phyloP scores from a whole-genome alignment of 2,113 vertebrate species.

The Cichladusa arquata region DNA sequence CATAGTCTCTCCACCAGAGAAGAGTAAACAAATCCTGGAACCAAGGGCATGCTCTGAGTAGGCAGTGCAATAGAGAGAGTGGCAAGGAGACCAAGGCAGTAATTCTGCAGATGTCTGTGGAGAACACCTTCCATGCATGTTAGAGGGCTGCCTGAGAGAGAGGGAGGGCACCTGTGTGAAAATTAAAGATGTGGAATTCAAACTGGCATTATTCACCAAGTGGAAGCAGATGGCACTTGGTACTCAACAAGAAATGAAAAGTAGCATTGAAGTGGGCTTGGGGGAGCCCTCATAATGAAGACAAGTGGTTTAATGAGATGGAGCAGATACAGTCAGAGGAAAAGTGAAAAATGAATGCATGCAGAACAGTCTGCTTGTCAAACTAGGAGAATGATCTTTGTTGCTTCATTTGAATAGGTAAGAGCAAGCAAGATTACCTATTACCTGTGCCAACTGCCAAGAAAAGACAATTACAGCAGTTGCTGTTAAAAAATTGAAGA shows the following conservation, averaged over 20 bases:
- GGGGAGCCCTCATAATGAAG: constrained; percentile 32
- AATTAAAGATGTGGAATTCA: background rate
- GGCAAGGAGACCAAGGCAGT: background rate
- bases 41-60: background rate
- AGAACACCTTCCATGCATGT: background rate
- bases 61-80: background rate
- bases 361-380: background rate
- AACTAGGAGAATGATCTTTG: background rate
- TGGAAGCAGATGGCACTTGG: constrained; percentile 44
- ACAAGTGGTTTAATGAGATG: constrained; percentile 33
- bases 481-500: background rate
- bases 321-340: constrained; percentile 26
- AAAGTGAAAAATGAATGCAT: background rate
- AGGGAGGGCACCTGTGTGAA: background rate
- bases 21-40: background rate
- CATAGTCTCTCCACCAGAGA: background rate
- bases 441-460: background rate
- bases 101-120: background rate
- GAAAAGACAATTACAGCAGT: background rate
- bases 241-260: constrained; percentile 38
- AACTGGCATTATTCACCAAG: constrained; percentile 18
- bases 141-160: background rate
- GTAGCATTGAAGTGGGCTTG: constrained; percentile 2
- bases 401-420: constrained; percentile 18
- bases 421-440: background rate